Base-by-base conservation (phyloP, 1,140 invertebrate species). In the Drosophila ficusphila region DNA sequence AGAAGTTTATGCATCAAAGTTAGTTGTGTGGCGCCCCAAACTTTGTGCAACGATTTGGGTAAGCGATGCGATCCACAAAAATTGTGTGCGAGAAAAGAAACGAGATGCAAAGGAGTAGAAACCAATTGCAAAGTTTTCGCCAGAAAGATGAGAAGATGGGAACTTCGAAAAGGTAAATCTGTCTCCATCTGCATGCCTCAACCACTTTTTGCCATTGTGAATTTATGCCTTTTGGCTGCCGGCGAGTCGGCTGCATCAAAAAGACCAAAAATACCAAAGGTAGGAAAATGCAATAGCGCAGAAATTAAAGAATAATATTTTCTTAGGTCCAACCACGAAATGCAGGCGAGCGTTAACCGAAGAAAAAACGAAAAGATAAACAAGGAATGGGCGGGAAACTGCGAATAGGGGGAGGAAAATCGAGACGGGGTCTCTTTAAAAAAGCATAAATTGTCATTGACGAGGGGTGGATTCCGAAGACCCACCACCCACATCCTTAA, bases 231-330 rank as follows among this genome's bases (percentile, higher is more conserved):
- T 86, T 85, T 86, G 79, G 60, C 76, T 39, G 75, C 60, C 54
- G 38, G 21, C n/a, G 16, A 33, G 41, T 34, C 41, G 54, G 38
- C 38, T 74, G 70, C 60, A 65, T 46, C 34, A 18, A 47, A 69
- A 49, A 53, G 3, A n/a, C 33, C 19, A 21, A 62, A 58, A 58
- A 21, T 38, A 42, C 34, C 60, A 57, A 58, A 56, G 34, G 19
- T 36, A 60, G 34, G 21, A 47, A 56, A 79, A 77, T 85, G 82
- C 81, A 88, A 64, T 54, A 81, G 77, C 60, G 81, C 81, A 85
- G 72, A 85, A 85, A 85, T 85, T 85, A 81, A 85, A 85, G 68
- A 88, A 85, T 74, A 85, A 85, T 81, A 85, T 85, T 85, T 81
- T 86, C 72, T 69, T 76, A 69, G 79, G 76, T 53, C 56, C 79